Evolutionary conservation across 2,888 invertebrate genomes (phyloP).

Genomic region (Chaitophorus viminalis): DNA sequence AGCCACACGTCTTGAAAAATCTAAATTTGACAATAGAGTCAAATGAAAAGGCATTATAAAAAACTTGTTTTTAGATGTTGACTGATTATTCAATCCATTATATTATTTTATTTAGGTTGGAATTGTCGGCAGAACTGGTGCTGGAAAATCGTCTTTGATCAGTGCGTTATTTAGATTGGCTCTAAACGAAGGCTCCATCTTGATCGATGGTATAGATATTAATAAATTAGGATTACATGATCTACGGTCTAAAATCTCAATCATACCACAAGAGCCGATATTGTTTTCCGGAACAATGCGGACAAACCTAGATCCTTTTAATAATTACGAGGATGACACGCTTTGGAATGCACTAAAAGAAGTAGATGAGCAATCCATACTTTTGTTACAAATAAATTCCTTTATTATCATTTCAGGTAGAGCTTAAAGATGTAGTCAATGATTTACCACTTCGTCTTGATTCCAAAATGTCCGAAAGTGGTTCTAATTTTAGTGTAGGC

Average conservation of each 20-base stretch:
- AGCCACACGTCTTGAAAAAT: too few relatives aligned
- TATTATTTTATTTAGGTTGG: constrained; percentile 73
- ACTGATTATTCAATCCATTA: too few relatives aligned
- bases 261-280: constrained; percentile 87
- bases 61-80: too few relatives aligned
- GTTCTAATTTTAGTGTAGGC: constrained; percentile 87
- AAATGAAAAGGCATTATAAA: too few relatives aligned
- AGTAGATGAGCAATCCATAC: constrained; percentile 67
- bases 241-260: constrained; percentile 80
- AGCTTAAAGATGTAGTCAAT: too few relatives aligned
- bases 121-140: constrained; percentile 85
- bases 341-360: constrained; percentile 88
- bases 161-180: constrained; percentile 84
- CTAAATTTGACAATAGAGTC: too few relatives aligned
- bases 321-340: constrained; percentile 79
- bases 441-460: constrained; percentile 72
- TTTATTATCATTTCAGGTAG: too few relatives aligned
- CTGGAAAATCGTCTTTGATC: constrained; percentile 83
- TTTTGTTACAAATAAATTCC: too few relatives aligned
- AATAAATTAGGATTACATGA: constrained; percentile 78
- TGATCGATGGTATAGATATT: constrained; percentile 83
- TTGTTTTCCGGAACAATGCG: constrained; percentile 88
- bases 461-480: constrained; percentile 79
- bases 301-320: constrained; percentile 90
- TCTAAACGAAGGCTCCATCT: constrained; percentile 79